Percentiles rank a stretch among this genome's conserved stretches.
Evolutionary conservation across 2,113 vertebrate species (phyloP).

Genomic region (Alligator mississippiensis): DNA sequence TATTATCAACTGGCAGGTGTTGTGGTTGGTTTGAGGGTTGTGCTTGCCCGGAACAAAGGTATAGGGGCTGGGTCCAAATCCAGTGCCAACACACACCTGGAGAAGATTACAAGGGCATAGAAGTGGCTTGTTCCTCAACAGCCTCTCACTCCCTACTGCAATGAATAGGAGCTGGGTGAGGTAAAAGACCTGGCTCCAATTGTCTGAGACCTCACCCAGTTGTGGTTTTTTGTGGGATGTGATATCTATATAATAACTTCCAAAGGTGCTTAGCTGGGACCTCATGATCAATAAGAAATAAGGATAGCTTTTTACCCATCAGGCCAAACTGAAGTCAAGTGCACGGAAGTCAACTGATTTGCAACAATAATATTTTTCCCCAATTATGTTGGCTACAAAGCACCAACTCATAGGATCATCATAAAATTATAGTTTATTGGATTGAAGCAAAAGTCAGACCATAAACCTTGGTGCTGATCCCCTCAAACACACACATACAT

Average conservation of each 20-base stretch:
- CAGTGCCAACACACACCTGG: neutral
- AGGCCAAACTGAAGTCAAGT: neutral
- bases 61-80: too few relatives aligned
- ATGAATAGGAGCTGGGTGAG: neutral
- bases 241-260: neutral
- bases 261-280: neutral
- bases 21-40: too few relatives aligned
- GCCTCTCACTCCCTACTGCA: neutral
- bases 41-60: too few relatives aligned
- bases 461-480: too few relatives aligned
- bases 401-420: too few relatives aligned
- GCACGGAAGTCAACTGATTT: neutral
- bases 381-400: neutral
- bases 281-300: neutral
- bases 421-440: too few relatives aligned
- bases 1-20: too few relatives aligned
- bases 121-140: constrained; percentile 10
- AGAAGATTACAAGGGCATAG: neutral
- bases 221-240: neutral
- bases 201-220: neutral
- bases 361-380: neutral
- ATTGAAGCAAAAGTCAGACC: too few relatives aligned
- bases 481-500: too few relatives aligned
- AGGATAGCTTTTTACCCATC: neutral
- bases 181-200: neutral